Evolutionary conservation across 2,888 invertebrate species (phyloP).

Genomic region (Meteorus cinctellus): DNA sequence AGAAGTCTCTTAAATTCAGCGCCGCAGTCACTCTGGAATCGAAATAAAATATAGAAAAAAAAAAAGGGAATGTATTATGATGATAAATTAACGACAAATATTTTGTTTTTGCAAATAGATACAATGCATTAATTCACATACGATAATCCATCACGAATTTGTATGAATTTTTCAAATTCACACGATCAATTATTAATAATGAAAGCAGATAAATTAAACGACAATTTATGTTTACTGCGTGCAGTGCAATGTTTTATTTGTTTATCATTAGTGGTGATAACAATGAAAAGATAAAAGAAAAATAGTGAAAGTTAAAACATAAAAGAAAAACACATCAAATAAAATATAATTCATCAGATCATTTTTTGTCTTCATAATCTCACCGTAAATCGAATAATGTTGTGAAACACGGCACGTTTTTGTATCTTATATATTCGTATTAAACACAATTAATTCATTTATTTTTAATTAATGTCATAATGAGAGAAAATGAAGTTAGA

Average conservation of each 20-base stretch:
- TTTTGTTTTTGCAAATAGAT: conserved; percentile 2
- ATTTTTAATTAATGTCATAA: conserved; percentile 9
- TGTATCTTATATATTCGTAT: not conserved
- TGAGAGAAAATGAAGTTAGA: not conserved
- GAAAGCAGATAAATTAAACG: not conserved
- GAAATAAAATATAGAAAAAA: conserved; percentile 51
- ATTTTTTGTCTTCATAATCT: not conserved
- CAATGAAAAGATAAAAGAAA: not conserved
- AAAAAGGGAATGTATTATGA: conserved; percentile 30
- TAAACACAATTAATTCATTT: conserved; percentile 7
- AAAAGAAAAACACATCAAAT: conserved; percentile 9
- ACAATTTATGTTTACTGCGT: not conserved
- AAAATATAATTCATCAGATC: not conserved
- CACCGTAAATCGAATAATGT: not conserved
- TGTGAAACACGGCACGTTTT: not conserved
- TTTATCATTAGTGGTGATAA: not conserved
- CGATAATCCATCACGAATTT: conserved; percentile 29
- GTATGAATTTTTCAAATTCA: not conserved
- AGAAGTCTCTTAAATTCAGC: conserved; percentile 70
- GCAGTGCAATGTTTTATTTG: not conserved
- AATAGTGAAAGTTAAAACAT: not conserved
- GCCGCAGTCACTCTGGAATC: conserved; percentile 72
- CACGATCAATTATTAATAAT: not conserved
- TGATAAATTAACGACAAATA: not conserved
- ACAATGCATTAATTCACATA: conserved; percentile 6